A percentile compares a stretch with the other conserved stretches of the same genome.
Conservation (phyloP, 2,888 invertebrate species). For the Drosophila macrospina region DNA sequence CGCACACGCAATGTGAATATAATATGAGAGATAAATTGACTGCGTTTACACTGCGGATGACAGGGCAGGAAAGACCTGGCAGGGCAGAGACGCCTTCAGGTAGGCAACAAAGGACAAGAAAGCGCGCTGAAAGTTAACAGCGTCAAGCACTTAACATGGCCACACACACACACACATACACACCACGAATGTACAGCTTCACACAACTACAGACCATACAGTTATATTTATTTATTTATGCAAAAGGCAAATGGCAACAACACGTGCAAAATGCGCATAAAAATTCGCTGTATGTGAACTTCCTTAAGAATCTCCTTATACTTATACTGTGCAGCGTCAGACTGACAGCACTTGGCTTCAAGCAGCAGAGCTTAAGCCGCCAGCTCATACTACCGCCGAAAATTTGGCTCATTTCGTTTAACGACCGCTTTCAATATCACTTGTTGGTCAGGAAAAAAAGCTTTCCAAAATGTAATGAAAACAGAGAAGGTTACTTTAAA, state of each 20-base stretch:
- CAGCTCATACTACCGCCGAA: slow-evolving; percentile 11
- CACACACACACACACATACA: slow-evolving; percentile 25
- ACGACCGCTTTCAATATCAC: slow-evolving; percentile 57
- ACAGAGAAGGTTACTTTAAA: slow-evolving; percentile 29
- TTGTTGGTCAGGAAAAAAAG: slow-evolving; percentile 50
- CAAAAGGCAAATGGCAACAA: slow-evolving; percentile 60
- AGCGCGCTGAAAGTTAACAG: slow-evolving; percentile 62
- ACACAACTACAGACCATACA: slow-evolving; percentile 27
- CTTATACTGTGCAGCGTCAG: slow-evolving; percentile 18
- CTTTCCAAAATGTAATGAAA: slow-evolving; percentile 23
- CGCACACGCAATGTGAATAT: slow-evolving; percentile 70
- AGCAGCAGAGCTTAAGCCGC: slow-evolving; percentile 7
- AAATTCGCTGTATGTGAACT: slow-evolving; percentile 43
- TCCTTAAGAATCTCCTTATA: slow-evolving; percentile 32
- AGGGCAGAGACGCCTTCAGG: slow-evolving; percentile 49
- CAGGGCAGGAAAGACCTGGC: background rate
- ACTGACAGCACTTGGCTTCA: slow-evolving; percentile 38
- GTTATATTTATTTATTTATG: slow-evolving; percentile 68
- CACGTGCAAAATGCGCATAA: slow-evolving; percentile 69
- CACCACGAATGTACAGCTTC: slow-evolving; percentile 12
- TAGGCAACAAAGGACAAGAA: slow-evolving; percentile 63
- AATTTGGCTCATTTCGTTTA: slow-evolving; percentile 37
- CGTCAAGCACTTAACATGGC: slow-evolving; percentile 51
- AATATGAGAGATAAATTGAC: slow-evolving; percentile 68
- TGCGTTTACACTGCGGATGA: slow-evolving; percentile 51